Base-by-base conservation (phyloP, 2,113 vertebrate genomes). In the Burhinus oedicnemus region DNA sequence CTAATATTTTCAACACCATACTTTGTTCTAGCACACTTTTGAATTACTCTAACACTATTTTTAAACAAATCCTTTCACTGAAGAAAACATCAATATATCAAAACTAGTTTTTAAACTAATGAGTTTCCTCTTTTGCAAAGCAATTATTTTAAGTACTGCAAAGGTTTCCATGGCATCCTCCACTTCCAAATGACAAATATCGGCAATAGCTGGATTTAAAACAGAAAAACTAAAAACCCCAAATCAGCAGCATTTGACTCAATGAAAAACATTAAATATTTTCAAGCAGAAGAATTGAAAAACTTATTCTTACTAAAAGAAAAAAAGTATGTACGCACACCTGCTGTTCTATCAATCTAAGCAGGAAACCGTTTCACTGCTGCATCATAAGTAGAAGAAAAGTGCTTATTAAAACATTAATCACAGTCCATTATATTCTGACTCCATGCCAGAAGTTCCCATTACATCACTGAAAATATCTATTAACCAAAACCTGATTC, bases 401-500 rank as follows among this genome's bases (percentile, higher is more conserved):
- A 98, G 94, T 96, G 96, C 98, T 98, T 98, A 98, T 98, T 98
- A 98, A 98, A 98, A 98, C 98, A 98, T 98, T 98, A 98, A 98
- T 98, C 98, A 98, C 97, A 98, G 97, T 97, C 98, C 97, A 98
- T 98, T 98, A 98, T 98, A 98, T 94, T 97, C 97, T 98, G 98
- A 98, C 97, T 98, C 95, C 90, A 82, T 85, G 98, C 98, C 98
- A 98, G 98, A 97, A 98, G 93, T 98, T 98, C 97, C 98, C 95
- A 98, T 98, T 98, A 98, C 98, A 98, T 98, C 98, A 98, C 94
- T 97, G 97, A 98, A 98, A 98, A 98, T 98, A 98, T 97, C 97
- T 98, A 98, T 98, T 98, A 98, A 98, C 98, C 94, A 98, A 98
- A 98, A 98, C 97, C 89, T 97, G 97, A 98, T 98, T 98, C 97